Evolutionary conservation across 1,140 invertebrate genomes (phyloP).

Genomic region (Piezodorus guildinii): DNA sequence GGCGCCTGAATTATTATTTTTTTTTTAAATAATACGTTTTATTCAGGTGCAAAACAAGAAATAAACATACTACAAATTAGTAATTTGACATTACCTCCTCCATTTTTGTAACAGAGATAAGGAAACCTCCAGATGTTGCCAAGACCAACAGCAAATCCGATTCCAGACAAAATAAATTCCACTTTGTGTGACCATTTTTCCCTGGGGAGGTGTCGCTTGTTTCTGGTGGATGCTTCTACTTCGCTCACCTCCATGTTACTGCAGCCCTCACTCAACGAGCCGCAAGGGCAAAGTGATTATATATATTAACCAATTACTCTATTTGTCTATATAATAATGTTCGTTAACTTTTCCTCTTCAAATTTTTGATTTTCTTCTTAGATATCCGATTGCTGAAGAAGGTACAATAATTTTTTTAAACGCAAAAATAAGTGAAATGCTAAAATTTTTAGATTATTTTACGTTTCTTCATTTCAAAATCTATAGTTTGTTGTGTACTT

Average conservation of each 20-base stretch:
- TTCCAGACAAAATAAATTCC: constrained; percentile 34
- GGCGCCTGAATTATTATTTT: no score
- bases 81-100: constrained; percentile 35
- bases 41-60: no score
- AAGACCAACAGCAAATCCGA: constrained; percentile 37
- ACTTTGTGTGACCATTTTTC: constrained; percentile 28
- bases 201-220: background rate
- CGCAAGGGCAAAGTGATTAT: constrained; percentile 21
- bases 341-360: no score
- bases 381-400: no score
- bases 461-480: no score
- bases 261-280: background rate
- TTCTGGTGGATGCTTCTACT: background rate
- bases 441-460: no score
- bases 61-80: no score
- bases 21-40: no score
- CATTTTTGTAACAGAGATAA: constrained; percentile 42
- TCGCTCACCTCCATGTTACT: constrained; percentile 11
- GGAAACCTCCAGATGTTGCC: constrained; percentile 48
- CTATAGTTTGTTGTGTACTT: no score
- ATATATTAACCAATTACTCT: constrained; percentile 15
- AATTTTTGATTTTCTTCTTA: no score
- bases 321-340: background rate
- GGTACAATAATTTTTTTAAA: no score
- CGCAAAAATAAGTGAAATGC: no score